phyloP scores from a whole-genome alignment of 2,888 invertebrate genomes.

The Malacosoma neustria region DNA sequence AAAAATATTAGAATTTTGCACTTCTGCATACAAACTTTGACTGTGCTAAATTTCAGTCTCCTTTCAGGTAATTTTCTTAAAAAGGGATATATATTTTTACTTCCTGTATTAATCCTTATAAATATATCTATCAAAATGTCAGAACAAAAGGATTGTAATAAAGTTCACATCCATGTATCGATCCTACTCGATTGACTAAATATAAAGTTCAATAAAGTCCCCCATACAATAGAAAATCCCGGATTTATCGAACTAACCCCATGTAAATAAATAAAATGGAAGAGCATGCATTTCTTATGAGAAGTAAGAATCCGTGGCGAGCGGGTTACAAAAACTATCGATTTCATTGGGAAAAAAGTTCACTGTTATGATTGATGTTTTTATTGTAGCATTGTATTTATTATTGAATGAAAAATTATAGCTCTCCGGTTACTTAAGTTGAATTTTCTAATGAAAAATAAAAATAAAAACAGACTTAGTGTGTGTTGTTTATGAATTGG shows the following conservation, averaged over 20 bases:
- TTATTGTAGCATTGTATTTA: constrained; percentile 5
- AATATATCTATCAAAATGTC: not conserved
- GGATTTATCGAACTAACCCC: constrained; percentile 72
- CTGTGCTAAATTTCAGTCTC: too few species aligned
- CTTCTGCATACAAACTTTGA: too few species aligned
- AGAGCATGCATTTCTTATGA: constrained; percentile 69
- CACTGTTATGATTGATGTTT: constrained; percentile 30
- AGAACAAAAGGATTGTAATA: constrained; percentile 28
- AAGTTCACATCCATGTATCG: constrained; percentile 51
- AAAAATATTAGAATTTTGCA: too few species aligned
- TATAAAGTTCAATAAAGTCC: constrained; percentile 72
- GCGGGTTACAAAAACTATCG: constrained; percentile 56
- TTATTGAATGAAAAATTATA: too few species aligned
- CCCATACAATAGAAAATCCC: constrained; percentile 54
- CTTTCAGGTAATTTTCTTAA: too few species aligned
- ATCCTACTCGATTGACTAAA: constrained; percentile 60
- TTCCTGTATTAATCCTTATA: not conserved
- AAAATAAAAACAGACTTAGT: too few species aligned
- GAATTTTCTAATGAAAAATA: too few species aligned
- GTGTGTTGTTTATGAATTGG: too few species aligned
- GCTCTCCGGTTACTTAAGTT: too few species aligned
- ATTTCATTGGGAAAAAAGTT: constrained; percentile 29
- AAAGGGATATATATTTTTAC: too few species aligned
- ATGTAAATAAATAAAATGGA: constrained; percentile 70
- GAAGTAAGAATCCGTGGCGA: constrained; percentile 30